Percentiles rank a stretch among this genome's conserved stretches.
Conservation (phyloP, 2,888 invertebrate genomes). For the Laothoe populi region DNA sequence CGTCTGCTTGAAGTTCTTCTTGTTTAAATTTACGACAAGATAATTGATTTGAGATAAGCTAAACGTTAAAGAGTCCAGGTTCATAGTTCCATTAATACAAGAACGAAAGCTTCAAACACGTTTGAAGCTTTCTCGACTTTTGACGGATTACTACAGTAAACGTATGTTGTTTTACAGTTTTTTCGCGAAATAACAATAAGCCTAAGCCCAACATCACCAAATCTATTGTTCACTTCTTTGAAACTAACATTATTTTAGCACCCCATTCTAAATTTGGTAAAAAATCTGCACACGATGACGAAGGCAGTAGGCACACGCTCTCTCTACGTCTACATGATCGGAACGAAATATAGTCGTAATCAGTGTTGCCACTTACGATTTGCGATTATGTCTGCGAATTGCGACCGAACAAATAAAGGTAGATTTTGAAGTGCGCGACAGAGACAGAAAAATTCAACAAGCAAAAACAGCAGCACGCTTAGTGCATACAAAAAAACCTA, state of each 20-base stretch:
- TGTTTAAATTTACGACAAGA: conserved; percentile 97
- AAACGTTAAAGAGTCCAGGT: conserved; percentile 99
- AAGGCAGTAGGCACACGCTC: conserved; percentile 60
- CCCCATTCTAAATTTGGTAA: conserved; percentile 57
- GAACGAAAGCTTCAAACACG: conserved; percentile 97
- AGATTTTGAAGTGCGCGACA: too few species aligned
- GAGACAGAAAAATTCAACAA: too few species aligned
- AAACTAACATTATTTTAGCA: conserved; percentile 71
- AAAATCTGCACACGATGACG: conserved; percentile 67
- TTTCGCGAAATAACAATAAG: conserved; percentile 72
- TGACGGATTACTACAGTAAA: conserved; percentile 87
- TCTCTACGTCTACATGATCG: conserved; percentile 35
- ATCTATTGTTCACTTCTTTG: conserved; percentile 70
- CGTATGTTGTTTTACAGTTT: conserved; percentile 73
- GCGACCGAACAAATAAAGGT: neutral
- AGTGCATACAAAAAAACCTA: too few species aligned
- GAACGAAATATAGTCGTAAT: conserved; percentile 1
- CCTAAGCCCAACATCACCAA: conserved; percentile 83
- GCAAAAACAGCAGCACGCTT: too few species aligned
- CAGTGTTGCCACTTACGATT: conserved; percentile 9
- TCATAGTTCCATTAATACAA: conserved; percentile 98
- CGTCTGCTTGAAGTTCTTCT: conserved; percentile 97
- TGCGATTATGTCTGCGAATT: too few species aligned
- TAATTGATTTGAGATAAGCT: conserved; percentile 99
- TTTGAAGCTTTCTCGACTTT: conserved; percentile 96